Evolutionary conservation across 1,140 invertebrate genomes (phyloP), one percentile per base, ranked within the genome.

Genomic region (Heliconius melpomene): DNA sequence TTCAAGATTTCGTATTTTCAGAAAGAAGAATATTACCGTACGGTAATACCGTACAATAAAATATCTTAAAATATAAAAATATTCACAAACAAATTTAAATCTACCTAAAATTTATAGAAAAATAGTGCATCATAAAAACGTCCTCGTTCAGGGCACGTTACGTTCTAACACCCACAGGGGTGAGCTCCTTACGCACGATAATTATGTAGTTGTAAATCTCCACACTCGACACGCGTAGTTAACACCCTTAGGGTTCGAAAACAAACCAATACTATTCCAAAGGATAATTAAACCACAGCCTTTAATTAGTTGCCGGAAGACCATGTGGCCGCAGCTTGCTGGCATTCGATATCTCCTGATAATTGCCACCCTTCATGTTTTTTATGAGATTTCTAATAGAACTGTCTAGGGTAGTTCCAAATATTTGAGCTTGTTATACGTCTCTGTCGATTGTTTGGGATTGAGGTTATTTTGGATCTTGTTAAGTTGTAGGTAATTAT

Each of bases 301-400:
- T 84, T 81, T 88, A 87, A 90, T 89, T 89, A 88, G 83, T 81
- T 77, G 84, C 87, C 85, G 89, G 88, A 91, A 89, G 86, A 82
- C 80, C 89, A 88, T 89, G 80, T 88, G 88, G 82, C 38, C 72
- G 78, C 86, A 88, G 87, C 90, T 88, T 89, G 88, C 50, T 77
- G 72, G 88, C 86, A 86, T 91, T 86, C 82, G 78, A 83, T 89
- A 88, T 83, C 87, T 81, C 79, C 79, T 79, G 74, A 84, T 82
- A 80, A 83, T 84, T 82, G 60, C 76, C 80, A 79, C 81, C 38
- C 74, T 52, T 75, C 75, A n/a, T 46, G 46, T 80, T 52, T 57
- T 75, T 79, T 76, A 78, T 52, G 74, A 54, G 70, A 75, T 76
- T 77, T 77, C 75, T 81, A 72, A 73, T 74, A 60, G 72, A 40